Percentiles rank a stretch among this genome's conserved stretches.
Evolutionary conservation across 2,797 vertebrate species (phyloP).

Genomic region (Enteromius viviparus): DNA sequence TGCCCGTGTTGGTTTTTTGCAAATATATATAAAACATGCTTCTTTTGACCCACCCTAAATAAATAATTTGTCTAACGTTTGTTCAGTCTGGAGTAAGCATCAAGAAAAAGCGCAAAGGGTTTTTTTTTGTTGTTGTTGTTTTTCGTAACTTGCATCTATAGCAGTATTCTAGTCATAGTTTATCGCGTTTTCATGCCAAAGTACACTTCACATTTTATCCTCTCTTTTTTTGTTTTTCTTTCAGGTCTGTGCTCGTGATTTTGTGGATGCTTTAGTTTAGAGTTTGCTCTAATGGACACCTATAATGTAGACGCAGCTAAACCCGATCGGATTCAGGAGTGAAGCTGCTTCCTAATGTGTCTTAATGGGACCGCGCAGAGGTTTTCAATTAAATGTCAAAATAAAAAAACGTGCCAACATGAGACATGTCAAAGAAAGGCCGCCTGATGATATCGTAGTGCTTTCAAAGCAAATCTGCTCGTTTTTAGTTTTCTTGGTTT

Average conservation of each 20-base stretch:
- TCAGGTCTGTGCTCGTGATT: not conserved
- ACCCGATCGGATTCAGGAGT: not conserved
- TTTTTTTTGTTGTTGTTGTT: not conserved
- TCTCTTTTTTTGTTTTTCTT: not conserved
- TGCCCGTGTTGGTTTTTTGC: slow-evolving; percentile 20
- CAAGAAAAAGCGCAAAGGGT: not conserved
- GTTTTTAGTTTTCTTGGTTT: not conserved
- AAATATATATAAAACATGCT: slow-evolving; percentile 22
- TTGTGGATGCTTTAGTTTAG: not conserved
- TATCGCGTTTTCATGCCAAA: slow-evolving; percentile 10
- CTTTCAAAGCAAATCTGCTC: slow-evolving; percentile 18
- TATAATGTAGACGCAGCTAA: not conserved
- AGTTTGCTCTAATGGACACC: not conserved
- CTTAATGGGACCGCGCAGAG: not conserved
- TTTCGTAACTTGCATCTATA: not conserved
- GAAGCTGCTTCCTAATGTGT: not conserved
- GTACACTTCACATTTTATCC: not conserved
- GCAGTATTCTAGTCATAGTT: slow-evolving; percentile 12
- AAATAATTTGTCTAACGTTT: slow-evolving; percentile 7
- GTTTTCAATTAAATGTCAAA: not conserved
- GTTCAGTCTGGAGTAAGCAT: slow-evolving; percentile 5
- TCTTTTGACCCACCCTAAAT: slow-evolving; percentile 12
- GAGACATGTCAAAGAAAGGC: not conserved
- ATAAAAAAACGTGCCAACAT: not conserved
- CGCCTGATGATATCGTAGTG: not conserved